Percentiles rank a stretch among this genome's conserved stretches.
Conservation (phyloP, 2,113 vertebrate species). For the Chascanopsetta lugubris region DNA sequence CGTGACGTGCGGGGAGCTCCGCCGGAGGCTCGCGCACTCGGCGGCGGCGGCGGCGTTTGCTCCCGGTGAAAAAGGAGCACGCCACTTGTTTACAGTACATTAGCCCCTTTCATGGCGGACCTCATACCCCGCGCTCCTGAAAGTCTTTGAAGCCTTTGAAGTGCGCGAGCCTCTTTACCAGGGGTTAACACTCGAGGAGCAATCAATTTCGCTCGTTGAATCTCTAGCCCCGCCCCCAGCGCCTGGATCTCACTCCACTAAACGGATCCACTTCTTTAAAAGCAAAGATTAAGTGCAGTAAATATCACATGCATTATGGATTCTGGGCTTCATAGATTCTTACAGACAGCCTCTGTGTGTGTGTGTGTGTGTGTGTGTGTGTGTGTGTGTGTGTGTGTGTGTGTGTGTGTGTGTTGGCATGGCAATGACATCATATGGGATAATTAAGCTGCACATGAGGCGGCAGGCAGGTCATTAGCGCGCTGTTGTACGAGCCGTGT, state of each 20-base stretch:
- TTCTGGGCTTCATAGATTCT: background rate
- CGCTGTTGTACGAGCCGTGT: too few species aligned
- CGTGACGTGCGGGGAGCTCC: constrained; percentile 26
- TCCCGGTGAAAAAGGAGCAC: constrained; percentile 19
- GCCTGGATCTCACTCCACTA: background rate
- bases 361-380: background rate
- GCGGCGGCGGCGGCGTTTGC: too few species aligned
- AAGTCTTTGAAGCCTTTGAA: constrained; percentile 1
- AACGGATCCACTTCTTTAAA: constrained; percentile 2
- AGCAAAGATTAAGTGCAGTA: constrained; percentile 12
- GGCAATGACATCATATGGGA: background rate
- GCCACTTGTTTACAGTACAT: constrained; percentile 19
- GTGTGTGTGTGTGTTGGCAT: background rate
- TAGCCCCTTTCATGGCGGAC: constrained; percentile 2
- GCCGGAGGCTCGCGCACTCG: constrained; percentile 13
- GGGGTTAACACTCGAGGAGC: background rate
- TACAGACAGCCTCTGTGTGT: background rate
- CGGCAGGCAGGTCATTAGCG: too few species aligned
- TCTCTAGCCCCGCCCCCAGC: background rate
- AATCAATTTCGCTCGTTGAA: constrained; percentile 7
- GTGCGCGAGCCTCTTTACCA: background rate
- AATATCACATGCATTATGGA: constrained; percentile 9
- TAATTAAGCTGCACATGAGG: background rate
- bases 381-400: background rate
- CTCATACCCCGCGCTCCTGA: background rate